Evolutionary conservation across 2,113 vertebrate species (phyloP), one percentile per base, ranked within the genome.

Genomic region (Cyprinodon variegatus): DNA sequence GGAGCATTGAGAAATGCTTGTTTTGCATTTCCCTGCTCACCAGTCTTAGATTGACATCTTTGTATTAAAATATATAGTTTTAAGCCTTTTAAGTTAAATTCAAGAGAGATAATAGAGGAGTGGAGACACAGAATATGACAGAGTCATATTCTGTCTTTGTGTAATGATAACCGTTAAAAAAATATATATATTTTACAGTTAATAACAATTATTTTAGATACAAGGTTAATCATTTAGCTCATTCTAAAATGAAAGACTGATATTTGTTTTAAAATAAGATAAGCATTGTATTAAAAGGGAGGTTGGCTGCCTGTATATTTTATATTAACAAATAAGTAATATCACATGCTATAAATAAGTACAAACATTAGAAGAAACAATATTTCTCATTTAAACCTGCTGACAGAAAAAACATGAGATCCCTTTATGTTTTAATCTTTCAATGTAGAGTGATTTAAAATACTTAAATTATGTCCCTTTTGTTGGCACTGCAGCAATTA

Each of bases 1-100:
- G 87, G 85, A 91, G 80, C 81, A 88, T 74, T 10, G 76, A 90
- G 87, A 90, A 88, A 77, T 37, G 86, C 90, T 89, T 90, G 78
- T 84, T 87, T 20, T 80, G 90, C 89, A 69, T 90, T 90, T 92
- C 81, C 86, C 79, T 53, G 64, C 68, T 78, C 4, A 0, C 11
- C 22, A 15, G 77, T 79, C 38, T 88, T 82, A 76, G 69, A 74
- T 14, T 14, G 43, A 60, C 62, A 3, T 3, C 5, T 53, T 75
- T 57, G 57, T 66, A 68, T 62, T 68, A 74, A 48, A 78, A 70
- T 17, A 9, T 15, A 20, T 39, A 57, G 17, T 7, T 63, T 63
- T 7, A 39, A 64, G 62, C 9, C 8, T 40, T 40, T 64, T 39
- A 39, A 14, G 2, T 2, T 14, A 39, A 36, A 9, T 64, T 38